phyloP scores from a whole-genome alignment of 2,797 vertebrate genomes.

The Acanthurus leucopareius region DNA sequence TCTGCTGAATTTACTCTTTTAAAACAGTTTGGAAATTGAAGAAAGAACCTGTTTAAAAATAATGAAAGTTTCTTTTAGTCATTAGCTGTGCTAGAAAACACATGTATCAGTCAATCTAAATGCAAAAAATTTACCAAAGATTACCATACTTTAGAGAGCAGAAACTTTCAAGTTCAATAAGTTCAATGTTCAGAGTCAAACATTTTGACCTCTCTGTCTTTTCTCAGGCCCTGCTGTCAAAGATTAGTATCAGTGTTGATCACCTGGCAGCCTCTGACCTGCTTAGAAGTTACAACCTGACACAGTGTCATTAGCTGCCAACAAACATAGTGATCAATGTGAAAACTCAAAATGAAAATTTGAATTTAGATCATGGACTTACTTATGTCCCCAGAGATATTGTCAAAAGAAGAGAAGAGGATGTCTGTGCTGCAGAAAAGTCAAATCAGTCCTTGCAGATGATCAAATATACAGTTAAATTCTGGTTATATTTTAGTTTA shows the following conservation, averaged over 20 bases:
- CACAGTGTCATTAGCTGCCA: constrained; percentile 26
- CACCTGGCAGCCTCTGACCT: constrained; percentile 9
- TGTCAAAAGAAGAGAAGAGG: neutral
- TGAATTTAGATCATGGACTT: neutral
- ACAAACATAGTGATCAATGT: constrained; percentile 10
- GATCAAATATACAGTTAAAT: neutral
- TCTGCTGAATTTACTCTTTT: constrained; percentile 5
- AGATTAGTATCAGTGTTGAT: neutral
- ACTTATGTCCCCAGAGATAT: neutral
- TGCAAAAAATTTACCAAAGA: neutral
- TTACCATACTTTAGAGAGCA: neutral
- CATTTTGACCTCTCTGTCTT: neutral
- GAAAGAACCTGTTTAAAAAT: neutral
- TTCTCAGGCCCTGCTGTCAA: neutral
- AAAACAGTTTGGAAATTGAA: neutral
- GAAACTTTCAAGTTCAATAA: neutral
- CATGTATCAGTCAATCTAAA: constrained; percentile 4
- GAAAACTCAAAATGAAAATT: neutral
- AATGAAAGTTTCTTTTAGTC: neutral
- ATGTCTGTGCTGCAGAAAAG: neutral
- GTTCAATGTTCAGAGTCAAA: constrained; percentile 7
- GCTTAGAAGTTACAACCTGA: constrained; percentile 21
- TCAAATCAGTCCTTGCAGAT: neutral
- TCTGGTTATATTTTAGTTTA: neutral
- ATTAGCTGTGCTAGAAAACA: neutral